Evolutionary conservation across 2,888 invertebrate species (phyloP), one percentile per base, ranked within the genome.

Genomic region (Erebia epiphron): DNA sequence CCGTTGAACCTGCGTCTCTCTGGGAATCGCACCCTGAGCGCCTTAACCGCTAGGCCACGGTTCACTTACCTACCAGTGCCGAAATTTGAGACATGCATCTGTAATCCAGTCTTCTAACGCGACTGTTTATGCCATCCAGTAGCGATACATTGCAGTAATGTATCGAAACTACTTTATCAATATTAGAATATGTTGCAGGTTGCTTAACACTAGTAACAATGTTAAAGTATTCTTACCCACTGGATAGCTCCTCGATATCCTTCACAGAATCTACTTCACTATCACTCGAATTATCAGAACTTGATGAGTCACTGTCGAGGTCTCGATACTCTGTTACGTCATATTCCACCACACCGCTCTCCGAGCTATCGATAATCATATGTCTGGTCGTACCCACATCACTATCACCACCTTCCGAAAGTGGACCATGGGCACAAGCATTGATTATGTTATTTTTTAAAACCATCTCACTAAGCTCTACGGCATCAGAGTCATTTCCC

Each of bases 371-470:
- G 78, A 93, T 92, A 67, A 93, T 92, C 92, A 93, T 93, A 72
- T 91, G 91, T 74, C 90, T 85, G 7, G 84, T 86, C 18, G 85
- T 82, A 74, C 88, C 89, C 58, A 82, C 86, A 67, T 88, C 89
- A 74, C 86, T 81, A 64, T 84, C 78, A 73, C 85, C 78, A 66
- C 85, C 83, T 69, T 86, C 79, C 68, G 88, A 85, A 77, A 91
- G 73, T 5, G 93, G 93, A 5, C 93, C 93, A 78, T 93, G 93
- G 73, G 92, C 91, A 77, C 92, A 92, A 52, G 93, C 93, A 75
- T 93, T 93, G 76, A 93, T 93, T 67, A 93, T 91, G 75, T 93
- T 93, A 83, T 93, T 92, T 76, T 92, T 93, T 72, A 92, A 81
- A 71, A 93, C 93, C 92, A 93, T 93, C 74, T 92, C 92, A 84